A percentile compares a stretch with the other conserved stretches of the same genome.
phyloP scores from a whole-genome alignment of 2,888 invertebrate genomes.

The Nomada ruficornis region DNA sequence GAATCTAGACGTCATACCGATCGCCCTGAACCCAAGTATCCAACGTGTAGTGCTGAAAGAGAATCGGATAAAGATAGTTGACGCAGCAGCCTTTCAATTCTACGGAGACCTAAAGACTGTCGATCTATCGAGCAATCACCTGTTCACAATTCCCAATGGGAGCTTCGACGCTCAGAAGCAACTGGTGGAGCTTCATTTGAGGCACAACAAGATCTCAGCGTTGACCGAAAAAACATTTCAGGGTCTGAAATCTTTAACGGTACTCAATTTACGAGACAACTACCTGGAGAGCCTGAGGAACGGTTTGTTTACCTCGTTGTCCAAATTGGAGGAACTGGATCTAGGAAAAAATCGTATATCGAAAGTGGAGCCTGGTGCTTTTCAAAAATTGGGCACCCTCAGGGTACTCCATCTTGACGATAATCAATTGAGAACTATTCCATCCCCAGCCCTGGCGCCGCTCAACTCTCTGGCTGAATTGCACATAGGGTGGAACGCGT shows the following conservation, averaged over 20 bases:
- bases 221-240: slow-evolving; percentile 92
- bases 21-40: slow-evolving; percentile 95
- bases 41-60: slow-evolving; percentile 93
- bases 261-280: slow-evolving; percentile 92
- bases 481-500: slow-evolving; percentile 93
- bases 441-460: slow-evolving; percentile 90
- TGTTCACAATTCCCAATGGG: slow-evolving; percentile 91
- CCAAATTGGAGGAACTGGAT: slow-evolving; percentile 93
- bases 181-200: slow-evolving; percentile 92
- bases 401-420: slow-evolving; percentile 93
- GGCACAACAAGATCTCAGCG: slow-evolving; percentile 93
- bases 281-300: slow-evolving; percentile 91
- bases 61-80: slow-evolving; percentile 94
- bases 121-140: slow-evolving; percentile 93
- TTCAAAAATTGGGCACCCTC: slow-evolving; percentile 90
- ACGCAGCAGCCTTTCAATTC: slow-evolving; percentile 93
- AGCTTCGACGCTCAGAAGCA: slow-evolving; percentile 93
- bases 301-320: slow-evolving; percentile 90
- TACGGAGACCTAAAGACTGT: slow-evolving; percentile 94
- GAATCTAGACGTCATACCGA: slow-evolving; percentile 94
- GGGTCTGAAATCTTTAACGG: slow-evolving; percentile 91
- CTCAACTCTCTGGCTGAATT: slow-evolving; percentile 93
- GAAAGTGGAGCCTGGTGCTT: slow-evolving; percentile 91
- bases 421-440: slow-evolving; percentile 91
- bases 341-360: slow-evolving; percentile 94